Evolutionary conservation across 2,797 vertebrate genomes (phyloP), one percentile per base, ranked within the genome.

Genomic region (Phrynocephalus vlangalii): DNA sequence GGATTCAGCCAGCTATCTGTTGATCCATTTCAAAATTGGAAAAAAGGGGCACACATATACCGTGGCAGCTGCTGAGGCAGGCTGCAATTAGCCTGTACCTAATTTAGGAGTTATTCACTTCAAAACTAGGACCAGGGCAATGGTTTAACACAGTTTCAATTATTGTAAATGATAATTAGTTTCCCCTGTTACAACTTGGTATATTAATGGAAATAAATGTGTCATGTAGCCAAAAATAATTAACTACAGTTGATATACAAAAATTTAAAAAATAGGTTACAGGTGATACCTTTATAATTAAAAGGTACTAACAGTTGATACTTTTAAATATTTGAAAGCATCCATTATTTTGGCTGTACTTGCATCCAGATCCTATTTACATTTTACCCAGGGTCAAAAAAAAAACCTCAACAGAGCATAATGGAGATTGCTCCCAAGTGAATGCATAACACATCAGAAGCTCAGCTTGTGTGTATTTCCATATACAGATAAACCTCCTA

Each of bases 381-480:
- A 60, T 78, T 10, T 50, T 48, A 68, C 44, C 30, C 18, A 22
- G n/a, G 38, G 38, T 44, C 38, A 44, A 52, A 78, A 5, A 50
- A 50, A 24, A 1, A 30, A 5, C 50, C 38, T 5, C 18, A 52
- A 78, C 24, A n/a, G 4, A 76, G 28, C 16, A 20, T 79, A 68
- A 28, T 80, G 26, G 44, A n/a, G 30, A 5, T 16, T 76, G 26
- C 22, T 30, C 15, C 48, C n/a, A 76, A 66, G 9, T 50, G 24
- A 75, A 82, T 70, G 67, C n/a, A 16, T 60, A 22, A 5, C 83
- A 28, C 5, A 30, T 22, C 26, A 0, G 66, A 85, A 60, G 81
- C 20, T n/a, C 78, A 87, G 68, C 52, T 11, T 60, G 73, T 3
- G 26, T 87, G 73, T 3, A 33, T 87, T 92, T 87, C 60, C 68